Conservation (phyloP, 2,888 invertebrate species). For the Plutella xylostella region DNA sequence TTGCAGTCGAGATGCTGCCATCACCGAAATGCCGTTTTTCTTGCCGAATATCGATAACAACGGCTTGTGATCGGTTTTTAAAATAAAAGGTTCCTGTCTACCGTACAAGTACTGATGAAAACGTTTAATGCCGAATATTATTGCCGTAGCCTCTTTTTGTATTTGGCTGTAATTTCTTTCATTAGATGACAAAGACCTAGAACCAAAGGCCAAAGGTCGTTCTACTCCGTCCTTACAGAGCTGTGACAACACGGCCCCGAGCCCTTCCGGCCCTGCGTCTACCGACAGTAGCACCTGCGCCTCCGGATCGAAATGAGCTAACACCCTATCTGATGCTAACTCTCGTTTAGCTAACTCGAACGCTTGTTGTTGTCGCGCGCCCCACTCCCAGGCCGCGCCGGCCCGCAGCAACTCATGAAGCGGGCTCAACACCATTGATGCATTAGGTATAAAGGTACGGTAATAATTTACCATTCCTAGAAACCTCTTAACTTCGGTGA, state of each 20-base stretch:
- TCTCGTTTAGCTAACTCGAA: neutral
- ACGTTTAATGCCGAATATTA: constrained; percentile 12
- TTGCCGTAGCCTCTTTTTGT: constrained; percentile 14
- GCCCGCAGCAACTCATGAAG: constrained; percentile 1
- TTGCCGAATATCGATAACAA: constrained; percentile 8
- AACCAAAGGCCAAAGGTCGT: constrained; percentile 9
- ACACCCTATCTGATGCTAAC: constrained; percentile 1
- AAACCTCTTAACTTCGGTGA: constrained; percentile 8
- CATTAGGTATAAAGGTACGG: neutral
- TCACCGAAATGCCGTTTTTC: constrained; percentile 9
- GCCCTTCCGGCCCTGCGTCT: constrained; percentile 4
- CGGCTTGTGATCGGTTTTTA: constrained; percentile 12
- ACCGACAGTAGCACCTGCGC: neutral
- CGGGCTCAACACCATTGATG: constrained; percentile 2
- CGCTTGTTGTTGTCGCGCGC: neutral
- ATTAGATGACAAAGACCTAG: constrained; percentile 7
- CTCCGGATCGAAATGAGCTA: constrained; percentile 5
- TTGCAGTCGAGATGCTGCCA: constrained; percentile 7
- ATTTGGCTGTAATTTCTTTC: constrained; percentile 11
- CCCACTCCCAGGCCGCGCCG: constrained; percentile 2
- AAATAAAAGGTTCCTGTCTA: constrained; percentile 2
- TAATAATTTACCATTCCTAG: constrained; percentile 10
- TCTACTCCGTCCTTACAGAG: constrained; percentile 6
- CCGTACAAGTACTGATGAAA: constrained; percentile 15
- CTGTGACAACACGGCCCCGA: neutral